Evolutionary conservation across 2,888 invertebrate species (phyloP).

Genomic region (Hololepta plana): DNA sequence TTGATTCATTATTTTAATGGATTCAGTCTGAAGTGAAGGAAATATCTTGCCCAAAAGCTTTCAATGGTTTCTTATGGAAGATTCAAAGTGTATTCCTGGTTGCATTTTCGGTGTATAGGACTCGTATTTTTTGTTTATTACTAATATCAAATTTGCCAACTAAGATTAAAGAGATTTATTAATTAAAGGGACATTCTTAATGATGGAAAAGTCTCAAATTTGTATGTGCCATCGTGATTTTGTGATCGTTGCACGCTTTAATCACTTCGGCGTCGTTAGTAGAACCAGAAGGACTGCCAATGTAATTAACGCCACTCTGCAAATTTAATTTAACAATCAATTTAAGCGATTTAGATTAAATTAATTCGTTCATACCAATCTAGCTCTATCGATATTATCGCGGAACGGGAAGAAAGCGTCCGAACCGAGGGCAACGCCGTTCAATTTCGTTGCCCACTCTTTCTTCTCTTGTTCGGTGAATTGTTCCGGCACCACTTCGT

Average conservation of each 20-base stretch:
- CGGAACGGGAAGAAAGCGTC: conserved; percentile 99
- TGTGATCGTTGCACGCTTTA: conserved; percentile 81
- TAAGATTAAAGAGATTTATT: too few species aligned
- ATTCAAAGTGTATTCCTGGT: too few species aligned
- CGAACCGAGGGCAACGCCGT: conserved; percentile 72
- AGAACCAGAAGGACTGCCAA: conserved; percentile 88
- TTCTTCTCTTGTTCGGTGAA: conserved; percentile 47
- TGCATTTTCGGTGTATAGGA: too few species aligned
- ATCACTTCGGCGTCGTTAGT: conserved; percentile 83
- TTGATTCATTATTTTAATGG: too few species aligned
- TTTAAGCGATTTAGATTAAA: conserved; percentile 1
- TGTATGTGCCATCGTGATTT: conserved; percentile 75
- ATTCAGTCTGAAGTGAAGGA: too few species aligned
- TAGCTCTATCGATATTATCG: conserved; percentile 88
- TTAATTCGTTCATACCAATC: conserved; percentile 40
- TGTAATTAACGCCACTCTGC: conserved; percentile 86
- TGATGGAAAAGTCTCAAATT: conserved; percentile 89
- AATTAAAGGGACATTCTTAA: conserved; percentile 26
- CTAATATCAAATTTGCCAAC: too few species aligned
- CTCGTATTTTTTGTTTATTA: too few species aligned
- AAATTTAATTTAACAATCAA: conserved; percentile 12
- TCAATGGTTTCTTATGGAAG: too few species aligned
- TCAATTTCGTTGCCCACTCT: conserved; percentile 52
- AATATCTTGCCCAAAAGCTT: too few species aligned
- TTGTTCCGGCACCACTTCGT: conserved; percentile 52